Conservation (phyloP, 2,888 invertebrate genomes). For the Sphecodes monilicornis region DNA sequence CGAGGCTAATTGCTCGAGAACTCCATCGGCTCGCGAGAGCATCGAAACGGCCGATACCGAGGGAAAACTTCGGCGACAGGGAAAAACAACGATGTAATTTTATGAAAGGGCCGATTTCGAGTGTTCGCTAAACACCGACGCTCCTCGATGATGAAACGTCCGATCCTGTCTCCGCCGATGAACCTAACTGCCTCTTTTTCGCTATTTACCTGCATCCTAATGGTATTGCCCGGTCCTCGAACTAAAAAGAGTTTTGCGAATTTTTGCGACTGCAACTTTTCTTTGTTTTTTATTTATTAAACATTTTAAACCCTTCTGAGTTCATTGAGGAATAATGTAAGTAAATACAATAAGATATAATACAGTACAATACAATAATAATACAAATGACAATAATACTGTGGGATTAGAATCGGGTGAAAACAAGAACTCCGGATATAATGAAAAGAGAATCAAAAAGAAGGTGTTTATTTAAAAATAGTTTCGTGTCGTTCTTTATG, state of each 20-base stretch:
- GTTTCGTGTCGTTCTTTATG: too few relatives aligned
- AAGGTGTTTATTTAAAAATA: too few relatives aligned
- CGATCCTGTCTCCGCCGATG: not conserved
- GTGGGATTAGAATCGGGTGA: too few relatives aligned
- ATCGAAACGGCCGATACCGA: conserved; percentile 55
- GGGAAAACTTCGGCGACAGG: conserved; percentile 47
- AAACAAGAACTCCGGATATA: too few relatives aligned
- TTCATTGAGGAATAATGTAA: too few relatives aligned
- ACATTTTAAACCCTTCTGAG: too few relatives aligned
- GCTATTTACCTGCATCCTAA: conserved; percentile 31
- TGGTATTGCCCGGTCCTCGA: conserved; percentile 20
- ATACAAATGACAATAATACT: too few relatives aligned
- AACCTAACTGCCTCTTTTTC: not conserved
- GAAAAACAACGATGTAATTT: conserved; percentile 60
- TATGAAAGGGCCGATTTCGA: conserved; percentile 38
- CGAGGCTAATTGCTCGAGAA: conserved; percentile 69
- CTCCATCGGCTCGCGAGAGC: conserved; percentile 61
- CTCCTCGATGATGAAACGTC: not conserved
- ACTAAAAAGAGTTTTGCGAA: not conserved
- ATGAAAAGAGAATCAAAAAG: too few relatives aligned
- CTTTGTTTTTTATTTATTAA: too few relatives aligned
- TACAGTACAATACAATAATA: too few relatives aligned
- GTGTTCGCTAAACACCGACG: conserved; percentile 58
- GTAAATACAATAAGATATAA: too few relatives aligned
- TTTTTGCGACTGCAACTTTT: not conserved